These are phyloP conservation scores for Phenganax marumi DNA, from an alignment of 92 coral and sea anemone genomes.

Conservation along the genomic window DNA sequence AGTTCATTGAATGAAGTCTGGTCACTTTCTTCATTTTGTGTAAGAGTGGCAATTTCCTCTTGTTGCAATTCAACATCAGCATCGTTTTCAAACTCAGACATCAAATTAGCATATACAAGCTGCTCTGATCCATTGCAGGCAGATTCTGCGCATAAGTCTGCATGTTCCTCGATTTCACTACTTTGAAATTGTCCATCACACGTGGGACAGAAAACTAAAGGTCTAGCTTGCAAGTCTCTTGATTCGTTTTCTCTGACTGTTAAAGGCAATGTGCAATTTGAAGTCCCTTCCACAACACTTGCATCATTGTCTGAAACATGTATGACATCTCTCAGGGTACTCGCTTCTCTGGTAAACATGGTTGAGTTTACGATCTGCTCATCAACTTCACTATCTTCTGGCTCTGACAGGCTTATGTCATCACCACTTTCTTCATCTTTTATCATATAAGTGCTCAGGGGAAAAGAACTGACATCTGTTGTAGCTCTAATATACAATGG, in stretches of 20 bases:
- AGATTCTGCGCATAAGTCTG: conserved; percentile 31
- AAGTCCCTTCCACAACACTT: neutral
- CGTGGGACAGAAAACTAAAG: conserved; percentile 29
- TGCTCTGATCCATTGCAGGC: conserved; percentile 19
- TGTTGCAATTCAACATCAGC: neutral
- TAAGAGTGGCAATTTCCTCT: conserved; percentile 7
- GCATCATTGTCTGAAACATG: neutral
- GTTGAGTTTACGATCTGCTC: neutral
- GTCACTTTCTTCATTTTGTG: neutral
- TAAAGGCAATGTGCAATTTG: conserved; percentile 10
- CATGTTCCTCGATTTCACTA: conserved; percentile 33
- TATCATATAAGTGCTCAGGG: neutral
- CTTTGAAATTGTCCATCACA: conserved; percentile 28
- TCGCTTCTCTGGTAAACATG: neutral
- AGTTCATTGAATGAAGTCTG: neutral
- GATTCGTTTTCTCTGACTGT: neutral
- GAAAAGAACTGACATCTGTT: conserved; percentile 5
- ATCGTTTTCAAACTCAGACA: conserved; percentile 11
- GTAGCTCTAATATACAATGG: conserved; percentile 10
- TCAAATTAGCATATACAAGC: conserved; percentile 33
- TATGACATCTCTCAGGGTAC: neutral
- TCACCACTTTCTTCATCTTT: conserved; percentile 1
- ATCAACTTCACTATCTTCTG: neutral
- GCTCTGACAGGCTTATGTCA: neutral
- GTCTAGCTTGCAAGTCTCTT: neutral